Conservation (phyloP, 1,140 invertebrate genomes). For the Aphis gossypii region DNA sequence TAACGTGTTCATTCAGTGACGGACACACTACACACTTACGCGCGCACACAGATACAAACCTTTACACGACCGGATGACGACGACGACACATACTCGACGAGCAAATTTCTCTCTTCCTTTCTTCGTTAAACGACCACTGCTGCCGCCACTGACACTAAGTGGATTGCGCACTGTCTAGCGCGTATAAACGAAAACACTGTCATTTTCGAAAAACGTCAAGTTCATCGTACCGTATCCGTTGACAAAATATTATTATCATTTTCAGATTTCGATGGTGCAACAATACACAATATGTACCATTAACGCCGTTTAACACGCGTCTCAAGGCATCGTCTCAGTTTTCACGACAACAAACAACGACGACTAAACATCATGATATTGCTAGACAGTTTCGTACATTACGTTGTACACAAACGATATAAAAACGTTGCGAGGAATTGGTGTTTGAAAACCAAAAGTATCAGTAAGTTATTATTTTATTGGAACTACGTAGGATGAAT, state of each 20-base stretch:
- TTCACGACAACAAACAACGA: background rate
- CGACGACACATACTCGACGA: too few relatives aligned
- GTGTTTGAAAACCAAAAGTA: background rate
- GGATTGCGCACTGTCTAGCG: background rate
- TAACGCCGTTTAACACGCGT: background rate
- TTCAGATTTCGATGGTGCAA: background rate
- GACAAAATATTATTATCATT: conserved; percentile 1
- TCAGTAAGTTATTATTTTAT: background rate
- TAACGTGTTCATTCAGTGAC: conserved; percentile 13
- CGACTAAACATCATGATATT: background rate
- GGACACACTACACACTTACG: background rate
- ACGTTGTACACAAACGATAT: background rate
- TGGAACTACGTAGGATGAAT: background rate
- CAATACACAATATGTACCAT: background rate
- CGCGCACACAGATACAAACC: background rate
- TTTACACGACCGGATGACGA: background rate
- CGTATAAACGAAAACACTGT: background rate
- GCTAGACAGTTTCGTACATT: too few relatives aligned
- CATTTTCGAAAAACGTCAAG: background rate
- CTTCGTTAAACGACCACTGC: too few relatives aligned
- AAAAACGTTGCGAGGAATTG: background rate
- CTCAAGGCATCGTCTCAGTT: background rate
- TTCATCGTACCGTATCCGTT: background rate
- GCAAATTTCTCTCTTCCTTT: background rate
- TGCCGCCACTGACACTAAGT: background rate